A percentile compares a stretch with the other conserved stretches of the same genome.
phyloP scores from a whole-genome alignment of 2,113 vertebrate genomes.

The Miniopterus natalensis region DNA sequence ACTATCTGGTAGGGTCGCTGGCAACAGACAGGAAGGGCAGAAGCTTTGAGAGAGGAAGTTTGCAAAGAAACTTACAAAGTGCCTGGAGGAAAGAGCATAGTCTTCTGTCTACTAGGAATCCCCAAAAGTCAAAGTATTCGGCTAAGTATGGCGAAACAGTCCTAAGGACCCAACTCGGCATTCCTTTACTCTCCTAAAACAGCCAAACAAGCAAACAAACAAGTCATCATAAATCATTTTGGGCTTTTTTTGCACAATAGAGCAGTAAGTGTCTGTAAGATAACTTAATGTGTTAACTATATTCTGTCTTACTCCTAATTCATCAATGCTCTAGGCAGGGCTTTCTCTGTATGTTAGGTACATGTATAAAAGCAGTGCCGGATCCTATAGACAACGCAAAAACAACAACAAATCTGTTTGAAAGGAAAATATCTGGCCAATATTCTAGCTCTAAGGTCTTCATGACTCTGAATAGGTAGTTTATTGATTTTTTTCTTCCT shows the following conservation, averaged over 20 bases:
- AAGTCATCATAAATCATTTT: not conserved
- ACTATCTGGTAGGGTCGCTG: not conserved
- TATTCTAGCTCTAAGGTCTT: not conserved
- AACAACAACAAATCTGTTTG: not conserved
- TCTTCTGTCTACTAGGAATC: not conserved
- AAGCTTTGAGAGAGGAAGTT: not conserved
- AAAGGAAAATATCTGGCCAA: not conserved
- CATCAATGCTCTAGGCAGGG: not conserved
- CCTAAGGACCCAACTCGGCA: not conserved
- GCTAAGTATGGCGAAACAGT: not conserved
- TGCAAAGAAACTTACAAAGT: not conserved
- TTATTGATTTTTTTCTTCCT: not conserved
- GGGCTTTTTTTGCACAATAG: not conserved
- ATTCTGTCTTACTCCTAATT: not conserved
- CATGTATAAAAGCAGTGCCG: not conserved
- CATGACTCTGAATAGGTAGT: not conserved
- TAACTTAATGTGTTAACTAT: not conserved
- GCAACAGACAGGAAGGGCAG: not conserved
- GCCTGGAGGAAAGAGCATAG: not conserved
- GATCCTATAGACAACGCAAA: not conserved
- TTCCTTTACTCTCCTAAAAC: constrained; percentile 34
- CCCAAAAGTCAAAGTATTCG: not conserved
- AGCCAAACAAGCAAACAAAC: not conserved
- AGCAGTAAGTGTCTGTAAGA: not conserved
- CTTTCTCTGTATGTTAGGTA: not conserved